Evolutionary conservation across 1,140 invertebrate genomes (phyloP).

Genomic region (Pseudomyrmex gracilis): DNA sequence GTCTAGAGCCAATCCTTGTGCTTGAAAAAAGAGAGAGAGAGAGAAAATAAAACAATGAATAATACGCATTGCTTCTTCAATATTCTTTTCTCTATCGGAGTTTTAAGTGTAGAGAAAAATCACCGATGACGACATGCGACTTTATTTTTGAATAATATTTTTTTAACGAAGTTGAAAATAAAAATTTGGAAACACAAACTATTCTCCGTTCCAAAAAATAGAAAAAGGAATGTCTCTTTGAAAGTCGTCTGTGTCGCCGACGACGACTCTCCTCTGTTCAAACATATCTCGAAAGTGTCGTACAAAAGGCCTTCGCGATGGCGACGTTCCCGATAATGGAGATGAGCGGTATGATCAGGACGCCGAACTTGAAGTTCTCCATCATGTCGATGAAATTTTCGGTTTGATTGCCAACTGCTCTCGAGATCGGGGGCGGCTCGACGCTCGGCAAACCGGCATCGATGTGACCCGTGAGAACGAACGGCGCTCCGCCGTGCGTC

Average conservation of each 20-base stretch:
- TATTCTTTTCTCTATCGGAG: too few species aligned
- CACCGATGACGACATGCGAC: too few species aligned
- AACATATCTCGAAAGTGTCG: conserved; percentile 66
- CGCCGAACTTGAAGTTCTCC: conserved; percentile 87
- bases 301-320: conserved; percentile 91
- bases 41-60: background rate
- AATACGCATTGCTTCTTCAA: background rate
- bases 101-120: too few species aligned
- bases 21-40: conserved; percentile 75
- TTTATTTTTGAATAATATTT: background rate
- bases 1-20: conserved; percentile 87
- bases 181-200: conserved; percentile 51
- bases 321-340: conserved; percentile 91
- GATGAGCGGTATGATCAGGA: conserved; percentile 89
- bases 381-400: conserved; percentile 86
- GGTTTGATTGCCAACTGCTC: conserved; percentile 84
- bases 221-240: too few species aligned
- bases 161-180: background rate
- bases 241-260: too few species aligned
- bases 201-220: too few species aligned
- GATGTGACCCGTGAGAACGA: conserved; percentile 85
- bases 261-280: too few species aligned
- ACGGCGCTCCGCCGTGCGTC: conserved; percentile 81
- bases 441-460: conserved; percentile 87
- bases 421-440: conserved; percentile 85